These are phyloP conservation scores for Salminus brasiliensis DNA, from an alignment of 2,113 vertebrate species.

Conservation along the genomic window DNA sequence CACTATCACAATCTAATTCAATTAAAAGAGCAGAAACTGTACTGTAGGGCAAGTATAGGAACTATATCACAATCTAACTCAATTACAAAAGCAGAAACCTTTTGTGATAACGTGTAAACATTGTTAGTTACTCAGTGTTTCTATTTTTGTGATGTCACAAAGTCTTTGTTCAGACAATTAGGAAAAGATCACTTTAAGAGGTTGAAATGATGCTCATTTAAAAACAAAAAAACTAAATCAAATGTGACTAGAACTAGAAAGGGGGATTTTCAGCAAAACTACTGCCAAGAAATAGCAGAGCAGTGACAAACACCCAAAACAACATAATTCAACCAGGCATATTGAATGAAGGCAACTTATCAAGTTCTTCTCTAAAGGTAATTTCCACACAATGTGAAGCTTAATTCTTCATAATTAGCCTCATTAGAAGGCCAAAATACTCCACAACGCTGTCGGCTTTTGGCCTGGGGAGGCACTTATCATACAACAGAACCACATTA, in stretches of 20 bases:
- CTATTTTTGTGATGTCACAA: too few species aligned
- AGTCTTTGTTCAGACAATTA: background rate
- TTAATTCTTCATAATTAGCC: slow-evolving; percentile 57
- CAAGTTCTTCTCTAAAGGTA: slow-evolving; percentile 36
- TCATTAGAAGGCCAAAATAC: slow-evolving; percentile 59
- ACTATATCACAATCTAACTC: too few species aligned
- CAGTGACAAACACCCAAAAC: slow-evolving; percentile 13
- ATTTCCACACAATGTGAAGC: slow-evolving; percentile 49
- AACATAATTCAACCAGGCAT: slow-evolving; percentile 18
- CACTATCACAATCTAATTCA: too few species aligned
- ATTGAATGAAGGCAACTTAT: background rate
- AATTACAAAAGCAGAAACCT: too few species aligned
- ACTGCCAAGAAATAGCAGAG: background rate
- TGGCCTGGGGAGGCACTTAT: slow-evolving; percentile 59
- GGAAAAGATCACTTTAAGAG: background rate
- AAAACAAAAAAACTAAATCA: too few species aligned
- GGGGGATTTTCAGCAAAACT: background rate
- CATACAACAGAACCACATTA: slow-evolving; percentile 61
- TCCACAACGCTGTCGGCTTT: slow-evolving; percentile 33
- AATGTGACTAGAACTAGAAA: background rate
- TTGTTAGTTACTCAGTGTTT: too few species aligned
- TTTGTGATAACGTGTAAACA: too few species aligned
- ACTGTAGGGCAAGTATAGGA: too few species aligned
- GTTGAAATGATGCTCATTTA: background rate
- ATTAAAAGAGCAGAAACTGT: too few species aligned